These are phyloP conservation scores for Parthenolecanium corni DNA, from an alignment of 2,888 invertebrate species.

Conservation along the genomic window DNA sequence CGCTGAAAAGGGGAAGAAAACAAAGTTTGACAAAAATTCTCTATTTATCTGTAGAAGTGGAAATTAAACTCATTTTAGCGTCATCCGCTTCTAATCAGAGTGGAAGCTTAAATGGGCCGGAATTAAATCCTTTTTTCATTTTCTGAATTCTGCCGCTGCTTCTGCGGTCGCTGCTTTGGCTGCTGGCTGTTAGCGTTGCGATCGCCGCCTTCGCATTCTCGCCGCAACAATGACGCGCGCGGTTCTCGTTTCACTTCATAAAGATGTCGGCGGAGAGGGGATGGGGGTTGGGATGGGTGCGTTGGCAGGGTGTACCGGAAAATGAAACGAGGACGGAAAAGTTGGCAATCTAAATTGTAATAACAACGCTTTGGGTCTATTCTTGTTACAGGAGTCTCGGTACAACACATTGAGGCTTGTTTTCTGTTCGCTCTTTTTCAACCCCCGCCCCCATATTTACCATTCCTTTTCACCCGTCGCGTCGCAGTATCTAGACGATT, in stretches of 20 bases:
- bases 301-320: no score
- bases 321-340: conserved; percentile 2
- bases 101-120: conserved; percentile 22
- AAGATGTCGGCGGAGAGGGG: background rate
- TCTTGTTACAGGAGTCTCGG: background rate
- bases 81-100: conserved; percentile 21
- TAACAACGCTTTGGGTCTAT: background rate
- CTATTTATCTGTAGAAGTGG: conserved; percentile 7
- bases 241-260: background rate
- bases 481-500: no score
- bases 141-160: background rate
- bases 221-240: background rate
- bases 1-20: background rate
- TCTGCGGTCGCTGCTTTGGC: no score
- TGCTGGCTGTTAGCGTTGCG: no score
- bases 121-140: conserved; percentile 15
- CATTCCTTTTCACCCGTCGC: no score
- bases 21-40: background rate
- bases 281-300: background rate
- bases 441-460: no score
- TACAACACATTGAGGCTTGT: background rate
- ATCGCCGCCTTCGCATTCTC: background rate
- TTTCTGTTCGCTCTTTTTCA: background rate
- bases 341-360: conserved; percentile 20
- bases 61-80: conserved; percentile 20